Evolutionary conservation across 1,140 invertebrate species (phyloP), one percentile per base, ranked within the genome.

Genomic region (Drosophila nigromelanica): DNA sequence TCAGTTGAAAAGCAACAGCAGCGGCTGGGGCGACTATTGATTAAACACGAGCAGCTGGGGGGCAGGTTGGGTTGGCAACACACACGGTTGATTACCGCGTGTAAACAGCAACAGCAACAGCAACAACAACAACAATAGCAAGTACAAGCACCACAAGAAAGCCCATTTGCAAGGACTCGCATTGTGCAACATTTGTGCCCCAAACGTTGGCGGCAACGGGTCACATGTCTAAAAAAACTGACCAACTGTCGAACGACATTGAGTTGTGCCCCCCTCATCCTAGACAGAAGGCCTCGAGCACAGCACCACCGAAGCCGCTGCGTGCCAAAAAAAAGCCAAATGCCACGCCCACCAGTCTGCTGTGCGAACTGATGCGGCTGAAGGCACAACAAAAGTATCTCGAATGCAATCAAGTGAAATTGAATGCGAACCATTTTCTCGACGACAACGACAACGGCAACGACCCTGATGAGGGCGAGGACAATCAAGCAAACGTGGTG

Each of bases 351-450:
- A 91, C 89, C 11, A 69, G 77, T 14, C 50, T 91, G 2, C 40
- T 91, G 0, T 91, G 90, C 27, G 90, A 91, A 51, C 42, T 91
- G 27, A 91, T 91, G 39, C 85, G 89, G 5, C 62, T 91, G 12
- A 91, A 91, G 70, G 74, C 90, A 0, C 90, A 91, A 40, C 90
- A 91, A 75, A 91, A 91, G 73, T 91, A 91, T 75, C 80, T 91
- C n/a, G 90, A 91, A 75, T 90, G 82, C 73, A 80, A 83, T 82
- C 90, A 89, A 72, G 63, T 89, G 33, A 90, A 86, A 58, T 59
- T 90, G 4, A 90, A 85, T 63, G 61, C 73, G 14, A 80, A 54
- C 50, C 73, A 90, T 73, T 90, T 80, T 50, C 55, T 67, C 10
- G 67, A 66, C 27, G 52, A 66, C 45, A 45, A 27, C 27, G 8